Base-by-base conservation (phyloP, 2,113 vertebrate genomes). In the Pangasianodon hypophthalmus region DNA sequence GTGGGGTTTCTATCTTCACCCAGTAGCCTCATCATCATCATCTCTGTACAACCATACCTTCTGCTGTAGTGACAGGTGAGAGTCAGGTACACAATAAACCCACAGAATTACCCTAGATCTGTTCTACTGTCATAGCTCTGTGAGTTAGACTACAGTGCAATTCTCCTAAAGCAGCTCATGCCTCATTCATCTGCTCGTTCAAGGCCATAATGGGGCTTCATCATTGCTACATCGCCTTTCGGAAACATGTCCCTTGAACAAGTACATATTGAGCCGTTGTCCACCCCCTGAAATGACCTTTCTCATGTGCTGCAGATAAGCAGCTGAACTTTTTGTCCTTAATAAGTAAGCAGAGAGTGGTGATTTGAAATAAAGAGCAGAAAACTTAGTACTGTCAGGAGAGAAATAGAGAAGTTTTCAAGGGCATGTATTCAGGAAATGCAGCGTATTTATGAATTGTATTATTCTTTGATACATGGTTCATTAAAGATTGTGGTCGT, bases 21-120 rank as follows among this genome's bases (percentile, higher is more conserved):
- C 41, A 50, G 32, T 60, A 48, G 41, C 69, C 44, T 86, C 52
- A 26, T 89, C 73, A 85, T 89, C 73, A 85, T 60, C 80, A 90
- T 86, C 85, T 73, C 64, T 41, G 44, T 41, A 54, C 62, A 37
- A 54, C 80, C 83, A 41, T 82, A 44, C 79, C 80, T 84, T n/a
- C 54, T 64, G 52, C 41, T 82, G 83, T 89, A 69, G 86, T 87
- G 91, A 83, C 88, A 88, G 77, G 91, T 90, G 24, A 69, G 54
- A 64, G 26, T 60, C 86, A 73, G 84, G 90, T 82, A 84, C 56
- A 1, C 44, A 80, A 77, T 89, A 89, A 89, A 41, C 87, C 69
- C 37, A 87, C 37, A 80, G 77, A 80, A 90, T 88, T 92, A 91
- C 50, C 6, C 62, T 46, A 56, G 67, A 87, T 67, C 37, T 82